A percentile compares a stretch with the other conserved stretches of the same genome.
Conservation (phyloP, 2,888 invertebrate species). For the Nymphalis polychloros region DNA sequence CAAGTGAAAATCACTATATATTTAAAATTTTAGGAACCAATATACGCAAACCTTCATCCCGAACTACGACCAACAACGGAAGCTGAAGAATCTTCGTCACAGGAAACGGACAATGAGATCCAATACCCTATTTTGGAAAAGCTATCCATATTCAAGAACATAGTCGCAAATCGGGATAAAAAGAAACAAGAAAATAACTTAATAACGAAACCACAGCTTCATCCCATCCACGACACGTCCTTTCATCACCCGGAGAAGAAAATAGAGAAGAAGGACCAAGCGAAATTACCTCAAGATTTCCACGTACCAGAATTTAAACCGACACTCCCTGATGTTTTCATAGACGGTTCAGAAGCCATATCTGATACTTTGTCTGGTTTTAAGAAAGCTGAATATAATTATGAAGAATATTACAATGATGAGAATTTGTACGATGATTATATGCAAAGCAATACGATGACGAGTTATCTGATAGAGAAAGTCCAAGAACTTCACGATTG, state of each 20-base stretch:
- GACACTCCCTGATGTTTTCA: conserved; percentile 57
- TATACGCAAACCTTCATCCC: conserved; percentile 51
- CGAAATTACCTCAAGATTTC: conserved; percentile 45
- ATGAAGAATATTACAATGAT: conserved; percentile 72
- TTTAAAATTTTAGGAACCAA: conserved; percentile 56
- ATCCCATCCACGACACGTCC: conserved; percentile 63
- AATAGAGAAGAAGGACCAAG: conserved; percentile 72
- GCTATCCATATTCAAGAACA: conserved; percentile 67
- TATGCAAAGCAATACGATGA: conserved; percentile 73
- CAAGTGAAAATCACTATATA: background rate
- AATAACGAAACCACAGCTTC: conserved; percentile 62
- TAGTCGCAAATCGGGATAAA: conserved; percentile 54
- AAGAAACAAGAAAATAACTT: conserved; percentile 49
- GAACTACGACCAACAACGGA: conserved; percentile 38
- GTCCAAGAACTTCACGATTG: conserved; percentile 79
- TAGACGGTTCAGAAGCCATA: conserved; percentile 47
- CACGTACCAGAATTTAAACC: conserved; percentile 65
- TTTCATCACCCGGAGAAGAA: conserved; percentile 60
- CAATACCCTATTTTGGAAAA: conserved; percentile 60
- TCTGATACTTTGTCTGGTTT: conserved; percentile 56
- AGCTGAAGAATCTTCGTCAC: conserved; percentile 40
- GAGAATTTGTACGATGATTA: conserved; percentile 74
- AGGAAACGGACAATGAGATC: conserved; percentile 54
- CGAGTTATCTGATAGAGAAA: conserved; percentile 75
- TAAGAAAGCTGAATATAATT: conserved; percentile 55